These are phyloP conservation scores for Megalopta genalis DNA, from an alignment of 1,140 invertebrate genomes.

Conservation along the genomic window DNA sequence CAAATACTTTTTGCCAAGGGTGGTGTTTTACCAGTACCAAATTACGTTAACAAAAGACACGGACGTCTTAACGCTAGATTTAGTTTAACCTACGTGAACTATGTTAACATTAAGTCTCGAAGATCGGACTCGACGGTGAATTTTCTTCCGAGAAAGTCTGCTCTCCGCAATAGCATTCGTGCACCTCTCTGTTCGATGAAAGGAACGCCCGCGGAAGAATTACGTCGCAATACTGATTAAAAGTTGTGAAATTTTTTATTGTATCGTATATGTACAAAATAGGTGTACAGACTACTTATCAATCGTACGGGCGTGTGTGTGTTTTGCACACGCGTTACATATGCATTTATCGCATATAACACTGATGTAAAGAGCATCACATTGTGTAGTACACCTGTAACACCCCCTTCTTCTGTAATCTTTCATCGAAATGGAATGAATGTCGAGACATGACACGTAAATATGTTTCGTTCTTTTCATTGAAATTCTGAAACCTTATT, in stretches of 20 bases:
- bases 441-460: slow-evolving; percentile 57
- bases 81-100: neutral
- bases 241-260: slow-evolving; percentile 77
- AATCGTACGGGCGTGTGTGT: slow-evolving; percentile 63
- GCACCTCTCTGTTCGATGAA: neutral
- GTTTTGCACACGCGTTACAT: slow-evolving; percentile 63
- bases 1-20: too few relatives aligned
- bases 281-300: slow-evolving; percentile 78
- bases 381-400: slow-evolving; percentile 66
- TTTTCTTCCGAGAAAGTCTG: too few relatives aligned
- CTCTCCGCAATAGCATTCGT: too few relatives aligned
- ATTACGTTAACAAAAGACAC: too few relatives aligned
- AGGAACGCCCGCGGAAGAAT: slow-evolving; percentile 33
- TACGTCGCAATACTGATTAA: slow-evolving; percentile 64
- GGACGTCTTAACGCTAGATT: too few relatives aligned
- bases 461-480: slow-evolving; percentile 40
- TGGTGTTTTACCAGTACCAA: too few relatives aligned
- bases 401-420: slow-evolving; percentile 57
- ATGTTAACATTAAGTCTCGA: neutral
- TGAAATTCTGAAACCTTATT: slow-evolving; percentile 41
- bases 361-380: slow-evolving; percentile 59
- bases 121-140: too few relatives aligned
- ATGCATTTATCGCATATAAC: slow-evolving; percentile 59
- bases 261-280: slow-evolving; percentile 80
- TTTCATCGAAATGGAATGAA: slow-evolving; percentile 75